Evolutionary conservation across 30 jellyfish, hydroid and myxozoan genomes (phyloP), one percentile per base, ranked within the genome.

Genomic region (Rhopilema esculentum): DNA sequence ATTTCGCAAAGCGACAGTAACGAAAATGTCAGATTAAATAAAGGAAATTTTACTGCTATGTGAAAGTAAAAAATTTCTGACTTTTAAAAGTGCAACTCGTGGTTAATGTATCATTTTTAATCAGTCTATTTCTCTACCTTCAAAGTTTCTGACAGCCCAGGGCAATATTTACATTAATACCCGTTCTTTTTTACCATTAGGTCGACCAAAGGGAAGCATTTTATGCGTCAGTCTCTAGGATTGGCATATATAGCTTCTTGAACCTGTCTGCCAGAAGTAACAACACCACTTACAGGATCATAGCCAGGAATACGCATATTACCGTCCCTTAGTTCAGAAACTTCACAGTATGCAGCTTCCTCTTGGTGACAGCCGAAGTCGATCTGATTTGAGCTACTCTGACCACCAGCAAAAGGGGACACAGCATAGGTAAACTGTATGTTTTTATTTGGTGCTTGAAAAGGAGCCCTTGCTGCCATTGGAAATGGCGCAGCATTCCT

Each of bases 391-490:
- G 93, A 70, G 24, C 20, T 53, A 48, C 66, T 76, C 18, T 62
- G 93, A 12, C 80, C 86, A 72, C 86, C 87, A 0, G 87, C 93
- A 84, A 84, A 84, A 23, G 93, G 93, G 0, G 93, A 84, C 26
- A 84, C 93, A 12, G 93, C 93, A 77, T 84, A 84, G 66, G 68
- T 84, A 61, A 84, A 84, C 81, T 84, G 91, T 61, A 72, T 19
- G 23, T 62, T 71, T 78, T 50, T 81, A 17, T 31, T 72, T 20
- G 75, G 66, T 15, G 75, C 61, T 25, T 74, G 87, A 62, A 50
- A 16, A 50, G 72, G 75, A 29, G 27, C 75, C 28, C 63, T 21
- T 8, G 71, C 8, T 0, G 63, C 75, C 75, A 48, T 15, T 18
- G 19, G 53, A 15, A 48, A 49, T 16, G 69, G 69, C 33, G 53